Conservation (phyloP, 2,113 vertebrate species). For the Osmerus eperlanus region DNA sequence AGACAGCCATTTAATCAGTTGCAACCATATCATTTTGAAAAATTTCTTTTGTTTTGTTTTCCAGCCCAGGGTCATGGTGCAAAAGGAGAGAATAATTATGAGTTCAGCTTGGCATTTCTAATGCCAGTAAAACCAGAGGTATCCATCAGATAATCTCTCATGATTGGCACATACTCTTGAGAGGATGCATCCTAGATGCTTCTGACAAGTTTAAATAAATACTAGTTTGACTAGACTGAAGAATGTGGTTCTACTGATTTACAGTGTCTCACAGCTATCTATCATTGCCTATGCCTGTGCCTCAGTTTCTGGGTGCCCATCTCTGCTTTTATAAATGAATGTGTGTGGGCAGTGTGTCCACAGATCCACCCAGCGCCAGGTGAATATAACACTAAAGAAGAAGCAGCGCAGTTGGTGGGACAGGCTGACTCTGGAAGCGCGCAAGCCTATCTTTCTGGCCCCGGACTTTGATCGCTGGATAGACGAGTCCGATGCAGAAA, state of each 20-base stretch:
- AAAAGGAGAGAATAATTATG: slow-evolving; percentile 90
- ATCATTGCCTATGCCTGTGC: not conserved
- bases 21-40: not conserved
- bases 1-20: too few species aligned
- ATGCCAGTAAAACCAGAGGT: slow-evolving; percentile 85
- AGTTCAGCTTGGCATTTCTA: slow-evolving; percentile 87
- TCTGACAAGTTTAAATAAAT: too few species aligned
- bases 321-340: not conserved
- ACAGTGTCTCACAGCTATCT: too few species aligned
- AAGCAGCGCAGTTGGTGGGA: slow-evolving; percentile 87
- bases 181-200: too few species aligned
- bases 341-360: slow-evolving; percentile 66
- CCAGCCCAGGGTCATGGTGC: slow-evolving; percentile 89
- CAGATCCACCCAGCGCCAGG: slow-evolving; percentile 87
- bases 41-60: slow-evolving; percentile 26
- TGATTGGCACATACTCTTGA: not conserved
- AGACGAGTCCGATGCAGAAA: slow-evolving; percentile 94
- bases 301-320: not conserved
- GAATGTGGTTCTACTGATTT: too few species aligned
- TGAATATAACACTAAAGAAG: slow-evolving; percentile 87
- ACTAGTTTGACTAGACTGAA: too few species aligned
- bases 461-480: slow-evolving; percentile 97
- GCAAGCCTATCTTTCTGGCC: slow-evolving; percentile 83
- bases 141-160: slow-evolving; percentile 10
- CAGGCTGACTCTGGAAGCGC: slow-evolving; percentile 82